These are phyloP conservation scores for Pangasius larnaudii DNA, from an alignment of 2,797 vertebrate species.

Conservation along the genomic window DNA sequence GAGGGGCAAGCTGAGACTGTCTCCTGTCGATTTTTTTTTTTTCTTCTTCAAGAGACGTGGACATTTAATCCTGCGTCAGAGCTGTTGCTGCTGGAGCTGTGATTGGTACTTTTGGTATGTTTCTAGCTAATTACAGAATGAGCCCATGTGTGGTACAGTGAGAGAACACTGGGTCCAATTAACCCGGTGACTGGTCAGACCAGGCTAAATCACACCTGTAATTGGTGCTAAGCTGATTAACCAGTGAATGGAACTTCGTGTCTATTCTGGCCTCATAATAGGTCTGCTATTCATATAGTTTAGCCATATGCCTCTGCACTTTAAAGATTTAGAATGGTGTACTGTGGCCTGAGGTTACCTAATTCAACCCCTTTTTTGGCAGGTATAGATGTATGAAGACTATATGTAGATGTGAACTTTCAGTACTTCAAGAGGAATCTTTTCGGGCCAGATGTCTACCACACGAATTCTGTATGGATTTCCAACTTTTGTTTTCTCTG, in stretches of 20 bases:
- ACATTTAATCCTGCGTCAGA: conserved; percentile 49
- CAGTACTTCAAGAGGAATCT: background rate
- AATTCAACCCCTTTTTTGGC: background rate
- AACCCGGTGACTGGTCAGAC: conserved; percentile 64
- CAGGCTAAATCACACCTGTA: conserved; percentile 68
- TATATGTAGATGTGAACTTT: conserved; percentile 27
- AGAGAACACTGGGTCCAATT: conserved; percentile 59
- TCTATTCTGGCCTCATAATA: conserved; percentile 24
- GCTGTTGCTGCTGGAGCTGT: conserved; percentile 46
- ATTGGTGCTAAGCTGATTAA: conserved; percentile 65
- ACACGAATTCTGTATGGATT: background rate
- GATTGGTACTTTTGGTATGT: conserved; percentile 59
- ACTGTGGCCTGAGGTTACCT: conserved; percentile 2
- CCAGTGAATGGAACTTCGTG: conserved; percentile 36
- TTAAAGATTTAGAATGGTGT: conserved; percentile 11
- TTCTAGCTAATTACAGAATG: conserved; percentile 58
- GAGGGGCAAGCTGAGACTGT: conserved; percentile 15
- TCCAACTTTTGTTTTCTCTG: conserved; percentile 40
- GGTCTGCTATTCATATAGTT: background rate
- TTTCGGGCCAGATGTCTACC: background rate
- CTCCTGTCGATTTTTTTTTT: background rate
- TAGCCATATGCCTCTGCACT: conserved; percentile 4
- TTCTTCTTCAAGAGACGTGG: conserved; percentile 22
- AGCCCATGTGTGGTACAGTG: conserved; percentile 22
- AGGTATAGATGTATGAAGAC: conserved; percentile 4